These are phyloP conservation scores for Chaenogobius annularis DNA, from an alignment of 2,113 vertebrate species.

Conservation along the genomic window DNA sequence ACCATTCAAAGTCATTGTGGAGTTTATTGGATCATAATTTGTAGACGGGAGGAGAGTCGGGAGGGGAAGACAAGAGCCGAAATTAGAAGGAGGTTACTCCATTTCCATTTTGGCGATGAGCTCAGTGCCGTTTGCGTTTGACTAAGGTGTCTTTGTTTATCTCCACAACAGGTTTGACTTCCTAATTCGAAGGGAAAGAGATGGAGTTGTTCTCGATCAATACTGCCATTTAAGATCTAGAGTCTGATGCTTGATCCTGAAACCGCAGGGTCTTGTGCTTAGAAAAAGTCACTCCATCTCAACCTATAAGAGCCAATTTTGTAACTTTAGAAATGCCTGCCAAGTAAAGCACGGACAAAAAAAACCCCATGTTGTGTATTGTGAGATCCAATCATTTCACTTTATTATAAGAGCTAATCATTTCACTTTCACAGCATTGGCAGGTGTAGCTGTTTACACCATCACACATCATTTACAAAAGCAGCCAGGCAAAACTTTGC, in stretches of 20 bases:
- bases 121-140: not conserved
- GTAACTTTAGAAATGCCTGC: not conserved
- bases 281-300: not conserved
- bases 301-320: not conserved
- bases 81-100: conserved; percentile 26
- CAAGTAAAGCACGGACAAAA: not conserved
- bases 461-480: not conserved
- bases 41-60: conserved; percentile 17
- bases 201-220: not conserved
- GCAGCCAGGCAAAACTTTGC: not conserved
- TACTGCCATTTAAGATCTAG: conserved; percentile 15
- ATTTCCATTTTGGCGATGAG: not conserved
- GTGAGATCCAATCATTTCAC: not conserved
- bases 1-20: conserved; percentile 60
- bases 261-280: not conserved
- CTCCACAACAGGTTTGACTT: conserved; percentile 10
- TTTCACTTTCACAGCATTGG: not conserved
- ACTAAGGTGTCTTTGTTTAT: not conserved
- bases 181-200: not conserved
- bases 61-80: conserved; percentile 15
- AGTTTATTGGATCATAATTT: conserved; percentile 67
- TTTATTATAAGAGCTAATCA: not conserved
- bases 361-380: no score
- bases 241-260: not conserved
- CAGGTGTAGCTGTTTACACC: not conserved